Evolutionary conservation across 2,113 vertebrate species (phyloP), one percentile per base, ranked within the genome.

Genomic region (Australoheros scitulus): DNA sequence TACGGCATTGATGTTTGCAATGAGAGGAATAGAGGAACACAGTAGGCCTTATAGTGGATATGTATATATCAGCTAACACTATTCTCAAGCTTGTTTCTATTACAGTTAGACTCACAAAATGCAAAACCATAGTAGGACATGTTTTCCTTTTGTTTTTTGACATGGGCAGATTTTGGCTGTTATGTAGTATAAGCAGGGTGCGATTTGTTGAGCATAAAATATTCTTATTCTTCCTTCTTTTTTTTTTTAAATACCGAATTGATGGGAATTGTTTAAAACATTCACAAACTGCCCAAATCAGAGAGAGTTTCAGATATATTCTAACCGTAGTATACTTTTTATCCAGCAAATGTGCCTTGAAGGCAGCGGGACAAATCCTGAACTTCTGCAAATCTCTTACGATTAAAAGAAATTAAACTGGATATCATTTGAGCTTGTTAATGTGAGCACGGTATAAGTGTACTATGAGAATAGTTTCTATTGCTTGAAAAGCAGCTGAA

Each of bases 1-100:
- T 95, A 95, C 92, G 85, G 80, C 88, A 86, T 86, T 55, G 50
- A 77, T 55, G 85, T 89, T 88, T 88, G 88, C 38, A 81, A 61
- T 56, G 75, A n/a, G 70, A 75, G 22, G 32, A 64, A 29, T 38
- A 65, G 58, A 52, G 68, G 77, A 83, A 68, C 77, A 80, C 65
- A 29, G 74, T 63, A 41, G 80, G 87, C 76, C 61, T 85, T 90
- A 77, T 61, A 41, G 68, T 47, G 77, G 72, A 61, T 80, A 72
- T 77, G 77, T 79, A n/a, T 77, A 36, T 81, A 75, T 87, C 65
- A 38, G n/a, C 87, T 87, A 83, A 91, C 87, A 88, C 87, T 90
- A 89, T 87, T 85, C 78, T 82, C 58, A 84, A 32, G 29, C 59
- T 43, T 11, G 22, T 83, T 87, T 92, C 61, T 60, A 43, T 32